These are phyloP conservation scores for Egretta garzetta DNA, from an alignment of 2,113 vertebrate species.

Conservation along the genomic window DNA sequence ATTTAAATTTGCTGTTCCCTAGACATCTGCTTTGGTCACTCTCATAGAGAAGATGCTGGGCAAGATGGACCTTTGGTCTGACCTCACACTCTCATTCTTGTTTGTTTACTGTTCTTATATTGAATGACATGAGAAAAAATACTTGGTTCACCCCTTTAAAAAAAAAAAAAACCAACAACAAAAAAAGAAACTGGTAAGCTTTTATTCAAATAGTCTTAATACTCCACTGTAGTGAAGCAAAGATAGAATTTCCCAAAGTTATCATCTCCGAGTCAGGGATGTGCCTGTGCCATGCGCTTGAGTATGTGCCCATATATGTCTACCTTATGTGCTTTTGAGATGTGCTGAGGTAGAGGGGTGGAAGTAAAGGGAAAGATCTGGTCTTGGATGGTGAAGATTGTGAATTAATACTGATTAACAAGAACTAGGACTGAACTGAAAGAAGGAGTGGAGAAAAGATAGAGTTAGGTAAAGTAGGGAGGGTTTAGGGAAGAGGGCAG, in stretches of 20 bases:
- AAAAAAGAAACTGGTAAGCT: rapidly evolving
- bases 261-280: background rate
- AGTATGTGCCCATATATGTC: background rate
- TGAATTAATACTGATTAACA: background rate
- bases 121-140: background rate
- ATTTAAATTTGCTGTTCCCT: constrained; percentile 29
- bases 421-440: background rate
- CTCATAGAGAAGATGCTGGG: background rate
- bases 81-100: background rate
- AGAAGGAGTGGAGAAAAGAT: background rate
- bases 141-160: background rate
- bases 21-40: constrained; percentile 53
- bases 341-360: background rate
- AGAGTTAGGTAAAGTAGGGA: background rate
- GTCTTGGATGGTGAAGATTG: background rate
- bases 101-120: constrained; percentile 30
- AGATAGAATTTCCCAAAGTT: background rate
- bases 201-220: background rate
- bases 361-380: background rate
- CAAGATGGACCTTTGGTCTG: background rate
- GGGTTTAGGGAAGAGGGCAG: background rate
- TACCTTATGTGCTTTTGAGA: background rate
- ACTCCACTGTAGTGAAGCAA: background rate
- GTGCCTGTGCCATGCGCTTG: background rate
- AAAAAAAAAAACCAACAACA: too few species aligned